Conservation (phyloP, 2,888 invertebrate genomes). For the Xanthorhoe spadicearia region DNA sequence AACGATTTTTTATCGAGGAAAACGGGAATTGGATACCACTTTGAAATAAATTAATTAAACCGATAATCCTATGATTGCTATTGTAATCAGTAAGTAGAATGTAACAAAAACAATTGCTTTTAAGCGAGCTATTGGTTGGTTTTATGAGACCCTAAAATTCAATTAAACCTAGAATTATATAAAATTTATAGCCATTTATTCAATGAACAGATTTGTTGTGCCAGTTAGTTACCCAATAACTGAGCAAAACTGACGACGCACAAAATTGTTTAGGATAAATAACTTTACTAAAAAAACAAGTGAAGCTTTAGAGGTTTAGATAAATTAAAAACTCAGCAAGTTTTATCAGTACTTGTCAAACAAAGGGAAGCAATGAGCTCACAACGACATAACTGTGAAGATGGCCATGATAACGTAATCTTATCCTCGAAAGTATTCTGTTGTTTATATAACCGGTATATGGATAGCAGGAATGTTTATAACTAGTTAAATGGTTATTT, state of each 20-base stretch:
- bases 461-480: constrained; percentile 1
- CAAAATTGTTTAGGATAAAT: not conserved
- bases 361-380: constrained; percentile 24
- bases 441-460: not conserved
- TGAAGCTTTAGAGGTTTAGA: not conserved
- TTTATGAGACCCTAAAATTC: no score
- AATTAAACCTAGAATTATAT: no score
- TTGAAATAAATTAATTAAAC: constrained; percentile 7
- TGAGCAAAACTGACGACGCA: no score
- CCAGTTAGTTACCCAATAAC: no score
- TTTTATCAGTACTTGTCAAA: constrained; percentile 16
- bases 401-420: constrained; percentile 12
- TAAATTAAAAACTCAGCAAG: constrained; percentile 2
- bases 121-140: no score
- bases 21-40: constrained; percentile 31
- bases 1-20: constrained; percentile 38
- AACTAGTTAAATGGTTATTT: not conserved
- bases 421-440: constrained; percentile 1
- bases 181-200: no score
- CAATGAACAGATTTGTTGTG: no score
- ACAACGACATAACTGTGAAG: constrained; percentile 19
- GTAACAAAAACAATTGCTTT: not conserved
- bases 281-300: not conserved
- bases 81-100: not conserved
- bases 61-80: constrained; percentile 15